Evolutionary conservation across 2,113 vertebrate genomes (phyloP), one percentile per base, ranked within the genome.

Genomic region (Paramormyrops kingsleyae): DNA sequence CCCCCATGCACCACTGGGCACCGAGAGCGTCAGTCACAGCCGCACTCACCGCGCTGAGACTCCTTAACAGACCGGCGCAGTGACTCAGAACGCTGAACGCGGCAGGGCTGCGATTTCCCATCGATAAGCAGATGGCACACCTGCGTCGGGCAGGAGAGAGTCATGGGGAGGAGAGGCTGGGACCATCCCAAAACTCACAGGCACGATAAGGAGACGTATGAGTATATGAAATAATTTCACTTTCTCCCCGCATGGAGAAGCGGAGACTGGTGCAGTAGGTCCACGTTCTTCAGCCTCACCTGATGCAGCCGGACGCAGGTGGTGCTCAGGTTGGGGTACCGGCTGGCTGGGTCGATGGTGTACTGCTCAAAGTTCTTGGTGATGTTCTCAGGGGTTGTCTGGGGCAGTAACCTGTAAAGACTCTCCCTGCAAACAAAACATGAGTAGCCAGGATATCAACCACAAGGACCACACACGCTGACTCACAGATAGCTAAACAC

Each of bases 331-430:
- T 99, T 99, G 0, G 98, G 98, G 94, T 99, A 99, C 74, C 98
- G 97, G 0, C 97, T 98, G 0, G 94, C 95, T 0, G 98, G 98
- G 91, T 99, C 98, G 85, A 99, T 95, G 7, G 96, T 96, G 92
- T 99, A 99, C 93, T 97, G 98, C 9, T 99, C 98, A 92, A 99
- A 98, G 95, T 99, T 98, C 93, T 99, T 99, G 91, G 94, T 97
- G 95, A 99, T 98, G 95, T 99, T 99, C 94, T 99, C 98, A 1
- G 98, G 96, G 15, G 98, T 99, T 0, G 98, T 99, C 90, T 99
- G 98, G 93, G 98, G 98, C 92, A 99, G 94, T n/a, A 99, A 96
- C 47, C 98, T 95, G 91, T 99, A 99, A 90, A 99, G 94, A 90
- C 98, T 98, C 91, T 99, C 98, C 92, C 98, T 99, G 91, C 62